Evolutionary conservation across 2,888 invertebrate genomes (phyloP).

Genomic region (Latrodectus elegans): DNA sequence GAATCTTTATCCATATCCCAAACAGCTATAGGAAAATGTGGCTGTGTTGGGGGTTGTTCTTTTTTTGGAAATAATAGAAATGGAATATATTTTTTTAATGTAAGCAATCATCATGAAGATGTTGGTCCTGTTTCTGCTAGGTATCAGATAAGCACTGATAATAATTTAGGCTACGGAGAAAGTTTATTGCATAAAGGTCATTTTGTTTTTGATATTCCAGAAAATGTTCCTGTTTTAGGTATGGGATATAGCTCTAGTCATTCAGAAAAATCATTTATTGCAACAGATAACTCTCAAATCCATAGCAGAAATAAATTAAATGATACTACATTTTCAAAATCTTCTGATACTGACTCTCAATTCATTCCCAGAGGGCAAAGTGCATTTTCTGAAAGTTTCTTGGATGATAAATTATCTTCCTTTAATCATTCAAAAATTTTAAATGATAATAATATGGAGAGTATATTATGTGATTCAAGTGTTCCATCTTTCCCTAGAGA

Average conservation of each 20-base stretch:
- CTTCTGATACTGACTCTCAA: conserved; percentile 49
- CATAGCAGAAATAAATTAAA: conserved; percentile 49
- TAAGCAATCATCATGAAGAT: conserved; percentile 40
- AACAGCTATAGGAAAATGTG: conserved; percentile 81
- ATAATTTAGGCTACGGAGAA: conserved; percentile 86
- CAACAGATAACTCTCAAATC: conserved; percentile 43
- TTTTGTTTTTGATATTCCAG: conserved; percentile 70
- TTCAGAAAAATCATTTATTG: conserved; percentile 66
- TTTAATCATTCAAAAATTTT: conserved; percentile 37
- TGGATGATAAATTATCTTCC: conserved; percentile 54
- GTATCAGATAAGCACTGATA: conserved; percentile 60
- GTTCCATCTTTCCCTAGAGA: conserved; percentile 34
- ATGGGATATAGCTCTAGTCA: conserved; percentile 56
- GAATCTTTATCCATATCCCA: conserved; percentile 77
- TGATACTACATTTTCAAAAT: conserved; percentile 41
- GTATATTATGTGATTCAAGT: conserved; percentile 14
- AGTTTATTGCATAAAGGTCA: conserved; percentile 91
- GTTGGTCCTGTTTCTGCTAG: conserved; percentile 47
- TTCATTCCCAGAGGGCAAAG: conserved; percentile 51
- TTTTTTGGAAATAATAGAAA: conserved; percentile 96
- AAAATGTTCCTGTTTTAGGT: conserved; percentile 32
- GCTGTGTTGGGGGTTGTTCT: conserved; percentile 94
- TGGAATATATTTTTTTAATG: conserved; percentile 88
- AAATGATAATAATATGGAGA: conserved; percentile 32
- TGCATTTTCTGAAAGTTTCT: conserved; percentile 60